A percentile compares a stretch with the other conserved stretches of the same genome.
Conservation (phyloP, 1,140 invertebrate genomes). For the Dreissena polymorpha region DNA sequence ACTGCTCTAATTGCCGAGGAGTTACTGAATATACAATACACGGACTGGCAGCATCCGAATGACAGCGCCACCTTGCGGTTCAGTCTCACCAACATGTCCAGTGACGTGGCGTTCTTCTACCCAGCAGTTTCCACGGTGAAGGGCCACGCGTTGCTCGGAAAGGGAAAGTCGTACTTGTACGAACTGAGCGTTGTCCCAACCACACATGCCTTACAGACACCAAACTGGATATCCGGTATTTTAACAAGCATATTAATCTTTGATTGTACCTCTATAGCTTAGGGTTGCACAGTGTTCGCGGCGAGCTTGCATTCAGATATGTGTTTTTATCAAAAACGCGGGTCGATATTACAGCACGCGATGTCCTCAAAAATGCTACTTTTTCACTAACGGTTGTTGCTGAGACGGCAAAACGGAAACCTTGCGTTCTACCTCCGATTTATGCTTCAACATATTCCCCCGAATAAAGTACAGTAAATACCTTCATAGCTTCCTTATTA, state of each 20-base stretch:
- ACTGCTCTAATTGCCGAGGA: background rate
- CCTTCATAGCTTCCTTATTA: no score
- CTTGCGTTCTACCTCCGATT: no score
- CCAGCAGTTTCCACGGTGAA: background rate
- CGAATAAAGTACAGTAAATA: no score
- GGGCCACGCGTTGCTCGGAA: background rate
- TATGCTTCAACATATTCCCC: no score
- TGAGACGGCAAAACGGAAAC: no score
- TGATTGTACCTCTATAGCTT: no score
- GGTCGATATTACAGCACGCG: no score
- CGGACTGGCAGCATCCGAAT: constrained; percentile 19
- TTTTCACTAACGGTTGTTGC: no score
- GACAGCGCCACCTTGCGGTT: background rate
- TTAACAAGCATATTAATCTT: no score
- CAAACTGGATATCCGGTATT: constrained; percentile 16
- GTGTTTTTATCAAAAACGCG: no score
- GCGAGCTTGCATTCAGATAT: background rate
- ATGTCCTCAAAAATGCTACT: no score
- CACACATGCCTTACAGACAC: background rate
- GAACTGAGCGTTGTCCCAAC: constrained; percentile 1
- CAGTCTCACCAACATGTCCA: background rate
- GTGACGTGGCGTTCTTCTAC: constrained; percentile 13
- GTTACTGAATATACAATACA: constrained; percentile 7
- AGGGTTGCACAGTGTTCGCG: no score
- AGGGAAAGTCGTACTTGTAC: constrained; percentile 13